These are phyloP conservation scores for Ariolimax columbianus DNA, from an alignment of 2,888 invertebrate genomes.

Conservation along the genomic window DNA sequence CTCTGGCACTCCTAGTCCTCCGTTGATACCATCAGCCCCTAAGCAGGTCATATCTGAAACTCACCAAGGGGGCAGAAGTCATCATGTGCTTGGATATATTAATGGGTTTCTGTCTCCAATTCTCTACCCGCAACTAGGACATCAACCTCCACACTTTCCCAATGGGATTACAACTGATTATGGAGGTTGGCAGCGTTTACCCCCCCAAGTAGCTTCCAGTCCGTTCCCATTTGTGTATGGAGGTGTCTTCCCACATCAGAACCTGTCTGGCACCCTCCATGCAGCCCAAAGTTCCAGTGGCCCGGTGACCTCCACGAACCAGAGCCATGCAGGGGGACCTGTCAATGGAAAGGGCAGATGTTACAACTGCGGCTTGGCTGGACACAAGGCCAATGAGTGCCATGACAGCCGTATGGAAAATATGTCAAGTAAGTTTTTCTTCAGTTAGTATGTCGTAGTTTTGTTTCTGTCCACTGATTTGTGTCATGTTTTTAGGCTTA, in stretches of 20 bases:
- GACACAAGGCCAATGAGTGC: slow-evolving; percentile 91
- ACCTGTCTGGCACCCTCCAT: slow-evolving; percentile 25
- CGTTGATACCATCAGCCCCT: slow-evolving; percentile 13
- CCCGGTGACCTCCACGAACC: slow-evolving; percentile 23
- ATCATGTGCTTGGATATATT: background rate
- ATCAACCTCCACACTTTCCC: slow-evolving; percentile 54
- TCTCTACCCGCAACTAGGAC: slow-evolving; percentile 30
- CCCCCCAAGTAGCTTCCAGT: slow-evolving; percentile 32
- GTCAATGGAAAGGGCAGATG: slow-evolving; percentile 81
- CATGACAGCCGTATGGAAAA: slow-evolving; percentile 95
- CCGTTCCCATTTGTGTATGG: slow-evolving; percentile 52
- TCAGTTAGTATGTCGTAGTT: background rate
- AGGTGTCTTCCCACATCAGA: slow-evolving; percentile 54
- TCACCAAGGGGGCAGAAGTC: background rate
- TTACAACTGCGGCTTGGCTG: slow-evolving; percentile 93
- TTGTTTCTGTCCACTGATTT: background rate
- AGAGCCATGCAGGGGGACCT: background rate
- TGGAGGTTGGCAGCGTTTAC: slow-evolving; percentile 57
- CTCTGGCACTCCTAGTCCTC: slow-evolving; percentile 48
- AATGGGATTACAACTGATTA: slow-evolving; percentile 59
- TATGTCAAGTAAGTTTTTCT: slow-evolving; percentile 82
- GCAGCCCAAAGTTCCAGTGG: slow-evolving; percentile 20
- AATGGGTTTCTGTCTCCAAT: slow-evolving; percentile 19
- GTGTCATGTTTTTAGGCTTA: no score
- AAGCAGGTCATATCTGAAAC: slow-evolving; percentile 15